Evolutionary conservation across 2,797 vertebrate species (phyloP).

Genomic region (Sebastes alutus): DNA sequence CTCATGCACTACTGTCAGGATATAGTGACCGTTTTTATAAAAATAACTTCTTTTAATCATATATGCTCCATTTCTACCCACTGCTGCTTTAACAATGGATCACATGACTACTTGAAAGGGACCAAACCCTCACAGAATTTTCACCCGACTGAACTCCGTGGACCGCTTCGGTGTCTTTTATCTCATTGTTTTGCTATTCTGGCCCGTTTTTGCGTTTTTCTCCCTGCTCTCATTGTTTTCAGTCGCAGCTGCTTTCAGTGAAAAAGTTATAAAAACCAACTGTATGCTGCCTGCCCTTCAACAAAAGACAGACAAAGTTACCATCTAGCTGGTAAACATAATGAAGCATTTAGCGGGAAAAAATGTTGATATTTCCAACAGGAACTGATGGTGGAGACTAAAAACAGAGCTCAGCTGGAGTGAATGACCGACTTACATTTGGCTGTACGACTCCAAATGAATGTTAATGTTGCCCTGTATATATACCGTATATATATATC

Average conservation of each 20-base stretch:
- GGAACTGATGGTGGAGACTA: background rate
- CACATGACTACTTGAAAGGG: background rate
- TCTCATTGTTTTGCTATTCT: background rate
- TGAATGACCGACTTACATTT: too few relatives aligned
- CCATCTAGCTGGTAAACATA: background rate
- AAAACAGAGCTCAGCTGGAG: background rate
- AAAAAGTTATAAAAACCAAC: background rate
- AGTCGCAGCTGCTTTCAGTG: too few relatives aligned
- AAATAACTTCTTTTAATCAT: too few relatives aligned
- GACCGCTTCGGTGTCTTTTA: background rate
- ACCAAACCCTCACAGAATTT: background rate
- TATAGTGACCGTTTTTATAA: too few relatives aligned
- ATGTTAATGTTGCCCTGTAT: too few relatives aligned
- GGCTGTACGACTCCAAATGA: too few relatives aligned
- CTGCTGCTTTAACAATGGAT: background rate
- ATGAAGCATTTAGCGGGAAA: background rate
- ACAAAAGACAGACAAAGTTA: background rate
- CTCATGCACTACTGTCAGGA: too few relatives aligned
- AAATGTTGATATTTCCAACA: background rate
- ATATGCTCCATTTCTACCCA: too few relatives aligned
- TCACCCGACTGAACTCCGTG: background rate
- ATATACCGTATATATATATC: too few relatives aligned
- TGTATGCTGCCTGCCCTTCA: background rate
- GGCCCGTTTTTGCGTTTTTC: background rate
- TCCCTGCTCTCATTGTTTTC: too few relatives aligned